A percentile compares a stretch with the other conserved stretches of the same genome.
Evolutionary conservation across 1,140 invertebrate species (phyloP).

Genomic region (Nymphalis io): DNA sequence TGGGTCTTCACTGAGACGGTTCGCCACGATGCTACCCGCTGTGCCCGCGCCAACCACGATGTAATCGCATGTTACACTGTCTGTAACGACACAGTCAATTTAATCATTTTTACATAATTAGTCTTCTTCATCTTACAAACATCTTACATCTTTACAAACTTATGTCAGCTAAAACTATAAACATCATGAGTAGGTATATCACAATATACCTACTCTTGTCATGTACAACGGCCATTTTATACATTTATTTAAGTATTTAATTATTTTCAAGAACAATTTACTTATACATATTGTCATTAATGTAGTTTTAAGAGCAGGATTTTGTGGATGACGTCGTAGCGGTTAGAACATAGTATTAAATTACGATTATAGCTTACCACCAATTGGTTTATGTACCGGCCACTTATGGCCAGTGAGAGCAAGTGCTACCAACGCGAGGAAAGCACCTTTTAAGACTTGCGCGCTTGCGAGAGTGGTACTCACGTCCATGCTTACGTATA

Average conservation of each 20-base stretch:
- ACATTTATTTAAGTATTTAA: too few species aligned
- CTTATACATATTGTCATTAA: too few species aligned
- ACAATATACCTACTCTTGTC: too few species aligned
- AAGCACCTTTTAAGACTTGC: neutral
- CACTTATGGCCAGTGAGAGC: slow-evolving; percentile 1
- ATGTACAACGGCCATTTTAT: too few species aligned
- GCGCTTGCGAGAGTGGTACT: neutral
- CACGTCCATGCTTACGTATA: neutral
- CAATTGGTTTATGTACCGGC: neutral
- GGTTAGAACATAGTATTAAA: too few species aligned
- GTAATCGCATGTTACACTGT: slow-evolving; percentile 18
- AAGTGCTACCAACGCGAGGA: neutral
- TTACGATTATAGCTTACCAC: neutral
- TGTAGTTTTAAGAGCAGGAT: too few species aligned
- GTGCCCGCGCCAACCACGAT: slow-evolving; percentile 25
- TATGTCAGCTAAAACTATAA: too few species aligned
- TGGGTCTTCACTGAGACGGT: slow-evolving; percentile 9
- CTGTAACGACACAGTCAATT: neutral
- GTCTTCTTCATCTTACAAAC: neutral
- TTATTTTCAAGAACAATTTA: too few species aligned
- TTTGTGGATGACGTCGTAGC: too few species aligned
- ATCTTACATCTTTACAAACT: neutral
- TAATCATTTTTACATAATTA: neutral
- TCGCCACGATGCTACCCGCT: slow-evolving; percentile 20
- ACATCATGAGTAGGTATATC: too few species aligned